Evolutionary conservation across 2,113 vertebrate species (phyloP), one percentile per base, ranked within the genome.

Genomic region (Struthidea cinerea): DNA sequence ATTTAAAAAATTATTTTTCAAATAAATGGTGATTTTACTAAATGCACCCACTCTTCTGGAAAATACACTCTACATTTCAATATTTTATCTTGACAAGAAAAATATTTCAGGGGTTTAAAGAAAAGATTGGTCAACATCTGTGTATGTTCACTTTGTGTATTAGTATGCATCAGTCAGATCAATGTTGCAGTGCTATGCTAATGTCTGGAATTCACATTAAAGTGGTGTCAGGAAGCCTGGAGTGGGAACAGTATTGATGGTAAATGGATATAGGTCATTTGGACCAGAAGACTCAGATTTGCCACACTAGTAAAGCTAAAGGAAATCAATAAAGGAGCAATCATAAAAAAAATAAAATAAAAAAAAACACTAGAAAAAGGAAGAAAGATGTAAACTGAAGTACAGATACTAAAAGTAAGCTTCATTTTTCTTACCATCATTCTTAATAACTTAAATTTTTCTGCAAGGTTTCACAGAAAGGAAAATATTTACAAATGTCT

Each of bases 181-280:
- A 87, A 95, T 91, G 90, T 87, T 96, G 17, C 76, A 93, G 52
- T 79, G 53, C 61, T 61, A 50, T 89, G 75, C 56, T 92, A 52
- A 93, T 59, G 92, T 96, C 92, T 97, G 95, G 93, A 91, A 86
- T 94, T 87, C 79, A 91, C 77, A 90, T 94, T 97, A 94, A 74
- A 93, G 63, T 2, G n/a, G 42, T 94, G 64, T 97, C 92, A 95
- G 82, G 57, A 96, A 97, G 59, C 46, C 56, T 90, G 37, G 44
- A 94, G 37, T 37, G 93, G 56, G 82, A 94, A 69, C 8, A 42
- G 21, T 86, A 85, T 79, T 93, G 94, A 97, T 79, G 64, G 93
- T 78, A 93, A 97, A 94, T n/a, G 76, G 90, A 94, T 91, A 85
- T 79, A 92, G 84, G 69, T 94, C 74, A 89, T 89, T 59, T 93